Percentiles rank a stretch among this genome's conserved stretches.
Evolutionary conservation across 2,113 vertebrate species (phyloP).

Genomic region (Ptilonorhynchus violaceus): DNA sequence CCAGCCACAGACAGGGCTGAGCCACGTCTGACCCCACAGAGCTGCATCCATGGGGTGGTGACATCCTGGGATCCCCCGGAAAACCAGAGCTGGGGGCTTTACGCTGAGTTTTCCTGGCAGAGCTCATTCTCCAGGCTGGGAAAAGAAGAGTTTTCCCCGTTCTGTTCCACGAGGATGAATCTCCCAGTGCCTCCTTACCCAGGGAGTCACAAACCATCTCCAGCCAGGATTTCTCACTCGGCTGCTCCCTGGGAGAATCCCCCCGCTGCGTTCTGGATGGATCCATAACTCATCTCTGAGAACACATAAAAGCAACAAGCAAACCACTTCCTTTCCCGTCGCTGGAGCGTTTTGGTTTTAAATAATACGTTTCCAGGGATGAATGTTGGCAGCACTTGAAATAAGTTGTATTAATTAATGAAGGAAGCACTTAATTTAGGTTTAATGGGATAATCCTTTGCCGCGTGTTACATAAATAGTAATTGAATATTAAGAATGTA

Average conservation of each 20-base stretch:
- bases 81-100: accelerated
- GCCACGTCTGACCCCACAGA: too few relatives aligned
- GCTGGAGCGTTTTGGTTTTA: background rate
- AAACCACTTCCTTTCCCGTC: background rate
- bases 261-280: background rate
- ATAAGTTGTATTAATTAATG: conserved; percentile 68
- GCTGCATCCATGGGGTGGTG: background rate
- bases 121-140: background rate
- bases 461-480: conserved; percentile 57
- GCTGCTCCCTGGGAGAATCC: background rate
- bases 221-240: background rate
- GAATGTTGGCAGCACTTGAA: conserved; percentile 65
- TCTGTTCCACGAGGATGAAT: background rate
- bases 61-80: background rate
- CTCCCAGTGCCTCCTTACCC: background rate
- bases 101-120: accelerated
- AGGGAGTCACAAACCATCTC: background rate
- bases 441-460: conserved; percentile 71
- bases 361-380: conserved; percentile 56
- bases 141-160: background rate
- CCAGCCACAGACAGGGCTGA: background rate
- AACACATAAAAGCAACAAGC: background rate
- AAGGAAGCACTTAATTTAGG: conserved; percentile 59
- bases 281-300: background rate
- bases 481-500: conserved; percentile 67